Evolutionary conservation across 2,113 vertebrate species (phyloP).

Genomic region (Tachuris rubrigastra): DNA sequence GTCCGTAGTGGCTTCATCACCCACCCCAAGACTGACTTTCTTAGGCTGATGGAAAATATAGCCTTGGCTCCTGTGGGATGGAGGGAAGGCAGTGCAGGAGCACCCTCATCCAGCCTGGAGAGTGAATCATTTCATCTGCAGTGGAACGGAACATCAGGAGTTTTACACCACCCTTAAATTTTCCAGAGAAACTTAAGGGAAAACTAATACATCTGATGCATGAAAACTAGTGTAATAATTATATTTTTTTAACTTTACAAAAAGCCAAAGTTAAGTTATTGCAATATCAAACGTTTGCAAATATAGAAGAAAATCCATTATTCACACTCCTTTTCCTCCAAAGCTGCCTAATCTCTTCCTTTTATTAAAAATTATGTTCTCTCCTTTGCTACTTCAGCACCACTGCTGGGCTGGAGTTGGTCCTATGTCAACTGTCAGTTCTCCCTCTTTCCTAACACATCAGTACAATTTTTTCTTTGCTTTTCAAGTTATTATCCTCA

Average conservation of each 20-base stretch:
- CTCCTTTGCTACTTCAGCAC: background rate
- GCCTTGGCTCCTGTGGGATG: background rate
- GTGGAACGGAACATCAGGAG: background rate
- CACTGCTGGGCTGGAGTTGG: background rate
- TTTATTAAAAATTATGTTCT: background rate
- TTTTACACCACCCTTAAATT: background rate
- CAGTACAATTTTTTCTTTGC: background rate
- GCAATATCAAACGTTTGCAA: background rate
- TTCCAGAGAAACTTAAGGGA: background rate
- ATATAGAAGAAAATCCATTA: background rate
- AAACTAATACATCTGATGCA: background rate
- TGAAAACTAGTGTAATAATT: background rate
- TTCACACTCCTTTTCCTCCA: background rate
- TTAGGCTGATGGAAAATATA: background rate
- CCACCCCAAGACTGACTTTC: background rate
- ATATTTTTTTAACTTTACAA: background rate
- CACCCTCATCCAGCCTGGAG: background rate
- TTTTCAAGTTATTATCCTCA: background rate
- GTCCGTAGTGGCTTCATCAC: background rate
- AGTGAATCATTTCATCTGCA: background rate
- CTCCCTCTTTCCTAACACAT: background rate
- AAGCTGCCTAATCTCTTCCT: background rate
- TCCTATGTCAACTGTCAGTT: background rate
- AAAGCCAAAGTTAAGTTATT: background rate
- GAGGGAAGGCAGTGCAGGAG: background rate